Percentiles rank a stretch among this genome's conserved stretches.
phyloP scores from a whole-genome alignment of 35 echinoderm and acorn worm species.

The Heliocidaris erythrogramma region DNA sequence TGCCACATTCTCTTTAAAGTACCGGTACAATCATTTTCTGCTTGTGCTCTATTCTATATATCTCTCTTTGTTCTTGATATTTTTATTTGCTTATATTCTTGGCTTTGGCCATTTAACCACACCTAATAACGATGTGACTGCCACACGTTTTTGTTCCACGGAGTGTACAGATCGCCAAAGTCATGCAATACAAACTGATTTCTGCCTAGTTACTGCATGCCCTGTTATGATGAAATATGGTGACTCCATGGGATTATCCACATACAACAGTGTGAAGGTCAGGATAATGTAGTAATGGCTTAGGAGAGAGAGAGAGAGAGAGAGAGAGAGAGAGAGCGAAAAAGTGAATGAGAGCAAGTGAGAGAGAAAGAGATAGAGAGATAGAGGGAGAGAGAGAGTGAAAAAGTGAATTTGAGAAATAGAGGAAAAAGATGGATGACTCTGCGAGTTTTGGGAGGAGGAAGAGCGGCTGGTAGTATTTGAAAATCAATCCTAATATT shows the following conservation, averaged over 20 bases:
- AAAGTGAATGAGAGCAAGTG: not conserved
- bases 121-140: constrained; percentile 1
- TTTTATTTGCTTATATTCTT: not conserved
- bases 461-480: not conserved
- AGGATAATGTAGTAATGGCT: not conserved
- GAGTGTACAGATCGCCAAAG: not conserved
- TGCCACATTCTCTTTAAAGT: not conserved
- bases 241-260: not conserved
- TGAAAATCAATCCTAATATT: no score
- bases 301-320: not conserved
- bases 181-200: not conserved
- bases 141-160: not conserved
- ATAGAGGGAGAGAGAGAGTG: not conserved
- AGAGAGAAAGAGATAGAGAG: not conserved
- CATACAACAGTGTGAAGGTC: not conserved
- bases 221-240: not conserved
- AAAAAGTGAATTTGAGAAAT: not conserved
- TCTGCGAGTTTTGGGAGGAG: no score
- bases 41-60: not conserved
- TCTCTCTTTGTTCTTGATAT: not conserved
- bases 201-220: constrained; percentile 8
- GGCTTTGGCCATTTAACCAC: not conserved
- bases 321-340: not conserved
- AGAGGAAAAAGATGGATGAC: not conserved
- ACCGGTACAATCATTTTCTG: not conserved